phyloP scores from a whole-genome alignment of 2,113 vertebrate genomes.

The Gnathochromis pfefferi region DNA sequence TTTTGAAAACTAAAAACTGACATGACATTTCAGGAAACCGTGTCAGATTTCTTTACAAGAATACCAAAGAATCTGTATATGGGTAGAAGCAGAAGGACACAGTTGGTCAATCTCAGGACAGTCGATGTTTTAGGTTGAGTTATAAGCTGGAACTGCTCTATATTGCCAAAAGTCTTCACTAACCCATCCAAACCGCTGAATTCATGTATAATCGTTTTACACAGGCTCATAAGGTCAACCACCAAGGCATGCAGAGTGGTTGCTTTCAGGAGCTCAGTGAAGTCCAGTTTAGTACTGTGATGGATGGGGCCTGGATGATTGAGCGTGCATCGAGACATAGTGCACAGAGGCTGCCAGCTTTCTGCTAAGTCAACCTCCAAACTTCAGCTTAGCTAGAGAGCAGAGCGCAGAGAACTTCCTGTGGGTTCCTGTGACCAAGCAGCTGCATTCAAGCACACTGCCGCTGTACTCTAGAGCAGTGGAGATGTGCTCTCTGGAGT shows the following conservation, averaged over 20 bases:
- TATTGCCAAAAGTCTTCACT: background rate
- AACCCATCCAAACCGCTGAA: background rate
- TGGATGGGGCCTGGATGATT: background rate
- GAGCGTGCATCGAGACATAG: background rate
- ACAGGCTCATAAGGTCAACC: background rate
- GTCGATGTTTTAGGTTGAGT: background rate
- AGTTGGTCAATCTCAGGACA: background rate
- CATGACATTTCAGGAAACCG: fast-evolving
- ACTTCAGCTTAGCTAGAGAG: background rate
- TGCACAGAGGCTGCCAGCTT: background rate
- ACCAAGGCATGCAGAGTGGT: background rate
- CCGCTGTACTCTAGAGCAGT: background rate
- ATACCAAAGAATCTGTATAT: fast-evolving
- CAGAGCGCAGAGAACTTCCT: background rate
- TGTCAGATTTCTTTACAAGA: background rate
- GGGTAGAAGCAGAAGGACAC: background rate
- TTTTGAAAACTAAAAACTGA: background rate
- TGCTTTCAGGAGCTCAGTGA: background rate
- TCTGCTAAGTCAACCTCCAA: background rate
- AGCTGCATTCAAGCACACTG: background rate
- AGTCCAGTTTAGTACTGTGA: background rate
- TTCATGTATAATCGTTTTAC: fast-evolving
- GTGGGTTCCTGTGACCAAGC: background rate
- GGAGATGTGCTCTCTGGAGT: background rate
- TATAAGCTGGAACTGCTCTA: fast-evolving